phyloP scores from a whole-genome alignment of 1,140 invertebrate species.

The Cataglyphis hispanica region DNA sequence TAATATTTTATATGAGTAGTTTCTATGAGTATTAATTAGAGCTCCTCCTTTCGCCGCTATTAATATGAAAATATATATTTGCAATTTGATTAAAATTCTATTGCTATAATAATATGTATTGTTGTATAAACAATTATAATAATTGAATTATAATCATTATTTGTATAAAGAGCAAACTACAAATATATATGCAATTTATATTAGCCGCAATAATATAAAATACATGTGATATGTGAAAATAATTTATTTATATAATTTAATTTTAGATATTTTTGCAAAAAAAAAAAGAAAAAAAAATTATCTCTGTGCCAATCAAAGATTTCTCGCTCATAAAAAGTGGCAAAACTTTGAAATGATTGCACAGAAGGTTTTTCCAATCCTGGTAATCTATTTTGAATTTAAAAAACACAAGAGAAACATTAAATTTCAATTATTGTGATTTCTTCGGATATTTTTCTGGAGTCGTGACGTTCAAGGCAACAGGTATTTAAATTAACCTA shows the following conservation, averaged over 20 bases:
- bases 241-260: background rate
- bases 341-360: background rate
- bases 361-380: background rate
- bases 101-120: background rate
- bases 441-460: background rate
- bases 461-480: constrained; percentile 58
- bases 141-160: constrained; percentile 22
- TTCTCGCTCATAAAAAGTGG: background rate
- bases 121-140: background rate
- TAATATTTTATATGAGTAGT: background rate
- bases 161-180: background rate
- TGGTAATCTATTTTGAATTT: background rate
- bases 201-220: background rate
- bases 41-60: background rate
- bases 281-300: background rate
- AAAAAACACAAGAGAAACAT: background rate
- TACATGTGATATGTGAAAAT: background rate
- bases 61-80: constrained; percentile 10
- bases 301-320: background rate
- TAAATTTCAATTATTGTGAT: constrained; percentile 40
- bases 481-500: constrained; percentile 75
- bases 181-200: background rate
- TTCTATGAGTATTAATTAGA: background rate
- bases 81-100: background rate
- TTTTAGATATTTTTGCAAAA: background rate